Conservation (phyloP, 1,140 invertebrate species). For the Aphelenchoides besseyi region DNA sequence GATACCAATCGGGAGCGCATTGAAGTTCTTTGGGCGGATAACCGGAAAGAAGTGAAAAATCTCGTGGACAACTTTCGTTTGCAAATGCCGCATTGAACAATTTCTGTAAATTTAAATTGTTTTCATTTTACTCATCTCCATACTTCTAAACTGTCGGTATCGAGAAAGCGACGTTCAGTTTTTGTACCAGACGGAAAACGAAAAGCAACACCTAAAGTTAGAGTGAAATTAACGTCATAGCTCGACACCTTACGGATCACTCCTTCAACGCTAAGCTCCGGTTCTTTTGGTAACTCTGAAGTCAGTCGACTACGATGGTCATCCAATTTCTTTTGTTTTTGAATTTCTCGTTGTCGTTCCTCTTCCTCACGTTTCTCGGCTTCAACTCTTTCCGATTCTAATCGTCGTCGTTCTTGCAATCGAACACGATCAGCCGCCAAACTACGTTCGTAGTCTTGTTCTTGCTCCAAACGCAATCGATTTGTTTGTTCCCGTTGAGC, state of each 20-base stretch:
- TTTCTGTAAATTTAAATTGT: no score
- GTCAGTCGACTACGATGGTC: conserved; percentile 22
- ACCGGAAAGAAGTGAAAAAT: conserved; percentile 40
- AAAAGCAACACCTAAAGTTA: no score
- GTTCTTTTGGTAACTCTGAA: conserved; percentile 24
- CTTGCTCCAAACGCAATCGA: conserved; percentile 39
- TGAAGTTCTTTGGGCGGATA: conserved; percentile 37
- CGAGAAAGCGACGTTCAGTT: conserved; percentile 27
- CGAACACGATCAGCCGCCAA: conserved; percentile 37
- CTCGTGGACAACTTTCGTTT: conserved; percentile 40
- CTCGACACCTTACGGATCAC: no score
- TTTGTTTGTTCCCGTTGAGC: conserved; percentile 30
- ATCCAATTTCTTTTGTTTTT: conserved; percentile 24
- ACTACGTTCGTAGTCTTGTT: conserved; percentile 37
- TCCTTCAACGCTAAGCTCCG: conserved; percentile 15
- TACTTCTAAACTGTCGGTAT: conserved; percentile 38
- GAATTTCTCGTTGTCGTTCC: conserved; percentile 5
- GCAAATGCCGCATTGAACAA: conserved; percentile 42
- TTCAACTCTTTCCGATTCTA: conserved; percentile 33
- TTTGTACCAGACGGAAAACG: conserved; percentile 37
- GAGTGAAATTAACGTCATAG: no score
- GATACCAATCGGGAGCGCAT: conserved; percentile 45
- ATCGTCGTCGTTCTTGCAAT: conserved; percentile 26
- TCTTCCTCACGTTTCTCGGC: conserved; percentile 30
- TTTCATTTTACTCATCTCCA: no score